Evolutionary conservation across 2,113 vertebrate species (phyloP), one percentile per base, ranked within the genome.

Genomic region (Neodon shergylaensis): DNA sequence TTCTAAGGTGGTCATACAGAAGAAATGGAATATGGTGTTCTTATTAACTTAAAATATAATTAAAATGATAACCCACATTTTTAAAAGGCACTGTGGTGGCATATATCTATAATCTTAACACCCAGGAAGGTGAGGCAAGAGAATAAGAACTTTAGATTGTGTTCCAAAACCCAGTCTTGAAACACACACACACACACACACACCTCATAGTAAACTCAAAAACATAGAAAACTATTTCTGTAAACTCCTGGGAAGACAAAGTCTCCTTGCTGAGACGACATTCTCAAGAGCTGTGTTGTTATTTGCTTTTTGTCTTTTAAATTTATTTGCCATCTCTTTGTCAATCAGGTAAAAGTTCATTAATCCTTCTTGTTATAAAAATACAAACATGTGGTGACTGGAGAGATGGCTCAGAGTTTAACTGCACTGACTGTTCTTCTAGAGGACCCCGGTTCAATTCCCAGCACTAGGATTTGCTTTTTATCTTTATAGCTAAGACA

Each of bases 321-420:
- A 83, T 76, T 68, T 94, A 90, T 78, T 79, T 88, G 26, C 42
- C 39, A 61, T 88, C n/a, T 83, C 52, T 93, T 84, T 88, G 33
- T 94, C 36, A 88, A 68, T 66, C 36, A 84, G 13, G 10, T 79
- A 88, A 58, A 88, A 97, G 66, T 1, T 11, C 36, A 65, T 88
- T 83, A 89, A 36, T 77, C 14, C 26, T 94, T 42, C 87, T 68
- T 79, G 88, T 44, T 66, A 31, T 66, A 33, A 31, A 66, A 66
- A 66, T 66, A 33, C 28, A 26, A 26, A 9, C 61, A 10, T 63
- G 28, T 33, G 65, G 65, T 12, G 28, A 28, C 28, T 33, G 28
- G 65, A 66, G 28, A 66, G 28, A 33, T 66, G 28, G 65, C 65
- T 66, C 26, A 66, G 65, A 66, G 28, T 11, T 66, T 66, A 66